A percentile compares a stretch with the other conserved stretches of the same genome.
Conservation (phyloP, 2,888 invertebrate genomes). For the Pasiphila rectangulata region DNA sequence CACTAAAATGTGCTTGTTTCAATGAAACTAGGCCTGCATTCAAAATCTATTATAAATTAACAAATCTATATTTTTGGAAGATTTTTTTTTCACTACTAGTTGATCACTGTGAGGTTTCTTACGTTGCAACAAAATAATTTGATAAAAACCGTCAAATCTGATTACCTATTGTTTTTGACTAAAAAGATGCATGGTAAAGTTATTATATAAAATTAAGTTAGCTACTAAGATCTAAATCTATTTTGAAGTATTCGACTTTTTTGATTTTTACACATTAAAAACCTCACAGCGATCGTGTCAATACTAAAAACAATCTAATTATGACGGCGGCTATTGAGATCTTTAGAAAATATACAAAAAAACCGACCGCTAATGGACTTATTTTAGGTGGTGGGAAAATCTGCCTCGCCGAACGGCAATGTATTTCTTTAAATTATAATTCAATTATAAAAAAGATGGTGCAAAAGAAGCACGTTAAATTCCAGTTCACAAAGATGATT, state of each 20-base stretch:
- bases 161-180: too few relatives aligned
- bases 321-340: constrained; percentile 70
- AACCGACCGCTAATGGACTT: constrained; percentile 60
- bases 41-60: constrained; percentile 30
- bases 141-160: too few relatives aligned
- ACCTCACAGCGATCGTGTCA: constrained; percentile 44
- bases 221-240: too few relatives aligned
- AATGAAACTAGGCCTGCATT: constrained; percentile 19
- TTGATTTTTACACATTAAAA: constrained; percentile 15
- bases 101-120: constrained; percentile 33
- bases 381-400: constrained; percentile 72
- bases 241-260: neutral
- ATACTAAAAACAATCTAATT: constrained; percentile 37
- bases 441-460: constrained; percentile 51
- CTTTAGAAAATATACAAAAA: constrained; percentile 63
- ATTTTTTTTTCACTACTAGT: constrained; percentile 36
- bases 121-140: neutral
- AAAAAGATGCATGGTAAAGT: too few relatives aligned
- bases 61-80: constrained; percentile 40
- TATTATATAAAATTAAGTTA: too few relatives aligned
- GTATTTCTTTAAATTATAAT: constrained; percentile 62
- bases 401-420: constrained; percentile 71
- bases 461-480: constrained; percentile 10
- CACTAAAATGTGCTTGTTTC: constrained; percentile 1
- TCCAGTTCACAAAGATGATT: constrained; percentile 18